Percentiles rank a stretch among this genome's conserved stretches.
Conservation (phyloP, 2,888 invertebrate species). For the Eucriotettix oculatus region DNA sequence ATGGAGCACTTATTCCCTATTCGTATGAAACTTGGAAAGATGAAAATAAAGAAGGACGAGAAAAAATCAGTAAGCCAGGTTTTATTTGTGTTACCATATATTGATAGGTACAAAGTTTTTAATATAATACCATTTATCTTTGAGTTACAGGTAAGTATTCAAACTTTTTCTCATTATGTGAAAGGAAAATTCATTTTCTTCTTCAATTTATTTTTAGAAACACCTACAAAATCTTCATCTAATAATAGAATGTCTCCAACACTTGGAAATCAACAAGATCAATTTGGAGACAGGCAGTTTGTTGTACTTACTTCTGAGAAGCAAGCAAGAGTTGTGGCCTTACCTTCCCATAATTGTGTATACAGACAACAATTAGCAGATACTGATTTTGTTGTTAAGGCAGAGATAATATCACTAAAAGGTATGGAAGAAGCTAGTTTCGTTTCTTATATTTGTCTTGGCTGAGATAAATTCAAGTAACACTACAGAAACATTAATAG, state of each 20-base stretch:
- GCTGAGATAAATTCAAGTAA: no score
- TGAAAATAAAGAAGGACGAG: conserved; percentile 44
- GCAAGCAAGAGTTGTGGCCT: conserved; percentile 82
- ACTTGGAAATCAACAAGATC: conserved; percentile 26
- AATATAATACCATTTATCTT: neutral
- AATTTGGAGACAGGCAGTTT: conserved; percentile 69
- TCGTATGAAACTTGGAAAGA: conserved; percentile 88
- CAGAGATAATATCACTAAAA: conserved; percentile 82
- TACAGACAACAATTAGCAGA: conserved; percentile 87
- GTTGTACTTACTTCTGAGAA: conserved; percentile 89
- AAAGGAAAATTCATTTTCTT: no score
- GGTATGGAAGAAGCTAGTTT: conserved; percentile 32
- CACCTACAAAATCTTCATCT: conserved; percentile 21
- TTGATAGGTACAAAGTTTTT: neutral
- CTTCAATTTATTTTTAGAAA: conserved; percentile 16
- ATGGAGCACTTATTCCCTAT: conserved; percentile 79
- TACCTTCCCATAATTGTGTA: conserved; percentile 89
- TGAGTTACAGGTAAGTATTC: no score
- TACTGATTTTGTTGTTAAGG: conserved; percentile 83
- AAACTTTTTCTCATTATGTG: no score
- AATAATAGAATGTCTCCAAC: conserved; percentile 65
- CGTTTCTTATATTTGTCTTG: neutral
- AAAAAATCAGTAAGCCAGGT: conserved; percentile 12
- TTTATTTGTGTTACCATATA: neutral
- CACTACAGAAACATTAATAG: no score